Base-by-base conservation (phyloP, 2,797 vertebrate species). In the Sebastes diaconus region DNA sequence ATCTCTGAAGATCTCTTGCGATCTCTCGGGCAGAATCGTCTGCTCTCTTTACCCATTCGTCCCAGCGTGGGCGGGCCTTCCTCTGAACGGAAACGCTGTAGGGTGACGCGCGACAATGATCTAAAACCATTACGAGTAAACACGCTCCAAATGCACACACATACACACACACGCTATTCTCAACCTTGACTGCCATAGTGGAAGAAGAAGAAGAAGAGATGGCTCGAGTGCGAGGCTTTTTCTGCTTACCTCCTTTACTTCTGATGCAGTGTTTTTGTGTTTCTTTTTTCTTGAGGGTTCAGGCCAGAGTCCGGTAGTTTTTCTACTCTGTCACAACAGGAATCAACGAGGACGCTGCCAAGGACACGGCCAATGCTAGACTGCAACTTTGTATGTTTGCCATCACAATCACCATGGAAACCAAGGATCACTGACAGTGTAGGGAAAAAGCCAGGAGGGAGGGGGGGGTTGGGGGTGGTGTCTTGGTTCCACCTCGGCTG, bases 231-330 rank as follows among this genome's bases (percentile, higher is more conserved):
- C 80, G 78, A 84, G 78, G 84, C 85, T 94, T 92, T 90, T 90
- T 91, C 91, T 87, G 91, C 93, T 94, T 94, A 94, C 94, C 94
- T 95, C 94, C 93, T 93, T 92, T 87, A 88, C 91, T 91, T 92
- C 91, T 89, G 89, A 95, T 92, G 93, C 92, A 93, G 93, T 94
- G 90, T 65, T 16, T 39, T 91, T 87, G 84, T 91, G 77, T 91
- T 88, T 76, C 69, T 79, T 87, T 86, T 57, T 85, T 88, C 79
- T 87, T 52, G 86, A 86, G 88, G 91, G 90, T 88, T 93, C 90
- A 80, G 87, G 88, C 87, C 87, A 86, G 84, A 91, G 90, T 91
- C 88, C 88, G 68, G 88, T 78, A 77, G 84, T 90, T 93, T 93
- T 93, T 90, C 75, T 91, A 85, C 88, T 89, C 79, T 81, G 89